Base-by-base conservation (phyloP, 2,888 invertebrate species). In the Eretmocerus hayati region DNA sequence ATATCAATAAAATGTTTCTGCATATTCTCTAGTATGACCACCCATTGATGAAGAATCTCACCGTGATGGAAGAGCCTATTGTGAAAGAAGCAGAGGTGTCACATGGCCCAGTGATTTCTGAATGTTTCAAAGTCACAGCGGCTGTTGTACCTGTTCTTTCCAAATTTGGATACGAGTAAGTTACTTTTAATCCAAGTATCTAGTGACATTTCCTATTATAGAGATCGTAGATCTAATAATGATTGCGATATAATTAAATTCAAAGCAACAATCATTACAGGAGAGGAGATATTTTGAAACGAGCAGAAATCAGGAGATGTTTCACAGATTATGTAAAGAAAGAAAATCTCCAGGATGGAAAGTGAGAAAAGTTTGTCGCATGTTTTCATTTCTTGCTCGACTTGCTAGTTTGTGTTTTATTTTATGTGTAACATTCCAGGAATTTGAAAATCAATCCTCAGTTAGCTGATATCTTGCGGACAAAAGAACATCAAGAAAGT, bases 251-350 rank as follows among this genome's bases (percentile, higher is more conserved):
- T 22, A 46, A n/a, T n/a, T n/a, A n/a, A n/a, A n/a, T n/a, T n/a
- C n/a, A n/a, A n/a, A n/a, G n/a, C n/a, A n/a, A 5, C 19, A 26
- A 22, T 48, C 11, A 54, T 65, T 67, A 41, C 60, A 74, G 74
- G 53, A 79, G 78, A 69, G 86, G 87, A 42, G 79, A 81, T 39
- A 74, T 81, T 5, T 68, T 89, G 48, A 75, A 80, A 2, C 71
- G 77, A 16, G 62, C 74, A 2, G 82, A 86, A 57, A 78, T 89
- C 21, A 79, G 87, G 58, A 77, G 79, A 56, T 71, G 77, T 53
- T 74, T 91, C 13, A 82, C 81, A 15, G 80, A 85, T 52, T 90
- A 90, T 72, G 82, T 90, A 35, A 81, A 77, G 62, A 72, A 74
- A 48, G 78, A 83, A 56, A 74, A 77, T 54, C 74, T 88, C 38